Evolutionary conservation across 2,888 invertebrate species (phyloP), one percentile per base, ranked within the genome.

Genomic region (Scaeva pyrastri): DNA sequence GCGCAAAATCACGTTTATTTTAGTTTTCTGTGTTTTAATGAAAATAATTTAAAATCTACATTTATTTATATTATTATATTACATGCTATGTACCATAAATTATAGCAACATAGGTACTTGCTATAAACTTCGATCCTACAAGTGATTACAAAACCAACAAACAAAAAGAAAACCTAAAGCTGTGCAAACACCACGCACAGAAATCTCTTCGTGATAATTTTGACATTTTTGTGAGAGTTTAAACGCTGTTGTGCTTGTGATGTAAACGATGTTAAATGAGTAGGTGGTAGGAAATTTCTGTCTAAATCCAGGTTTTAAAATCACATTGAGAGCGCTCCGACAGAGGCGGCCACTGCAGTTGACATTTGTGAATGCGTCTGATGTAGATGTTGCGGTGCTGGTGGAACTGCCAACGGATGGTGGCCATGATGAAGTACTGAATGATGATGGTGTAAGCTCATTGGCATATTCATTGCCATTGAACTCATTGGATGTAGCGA

Each of bases 381-480:
- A 80, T 90, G 90, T 77, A 91, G 88, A 78, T 91, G 90, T 26
- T 88, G 88, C 56, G 89, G 90, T 58, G 92, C 90, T 70, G 92
- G 91, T 77, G 88, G 89, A 31, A 89, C 88, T 14, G 91, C 81
- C 60, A 88, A 55, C 2, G 83, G 71, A 70, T 88, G 87, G n/a
- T 88, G 88, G 1, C 88, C 88, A 43, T 87, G 88, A 75, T 91
- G 92, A 52, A 91, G 89, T 79, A 88, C 88, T 21, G 86, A 88
- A 60, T 26, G 93, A 92, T 62, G 94, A 88, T 94, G 94, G 48
- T 94, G 94, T 45, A 94, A 93, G 0, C 94, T 93, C 90, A 92
- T 91, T 16, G 91, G 90, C 89, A 92, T 91, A 19, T 91, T 89
- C 91, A 92, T 91, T 58, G 92, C 92, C 92, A 92, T 92, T 2